phyloP scores from a whole-genome alignment of 1,140 invertebrate species.

The Brachionus asplanchnoidis region DNA sequence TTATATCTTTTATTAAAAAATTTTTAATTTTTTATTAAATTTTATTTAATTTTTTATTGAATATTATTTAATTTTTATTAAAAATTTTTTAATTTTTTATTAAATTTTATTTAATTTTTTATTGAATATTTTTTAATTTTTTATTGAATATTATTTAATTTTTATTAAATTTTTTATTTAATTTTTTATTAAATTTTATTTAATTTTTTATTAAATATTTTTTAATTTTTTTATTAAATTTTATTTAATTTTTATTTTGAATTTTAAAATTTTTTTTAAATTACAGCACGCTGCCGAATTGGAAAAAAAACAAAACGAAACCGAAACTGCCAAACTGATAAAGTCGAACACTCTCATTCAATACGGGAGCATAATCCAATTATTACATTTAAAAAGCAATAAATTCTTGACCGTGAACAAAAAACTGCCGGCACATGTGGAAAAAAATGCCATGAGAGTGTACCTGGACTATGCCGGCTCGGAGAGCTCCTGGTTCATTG shows the following conservation, averaged over 20 bases:
- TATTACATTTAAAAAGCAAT: conserved; percentile 96
- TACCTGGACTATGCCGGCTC: conserved; percentile 92
- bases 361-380: conserved; percentile 69
- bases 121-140: too few species aligned
- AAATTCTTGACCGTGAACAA: conserved; percentile 98
- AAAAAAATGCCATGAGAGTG: conserved; percentile 98
- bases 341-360: conserved; percentile 73
- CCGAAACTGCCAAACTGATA: conserved; percentile 87
- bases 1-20: too few species aligned
- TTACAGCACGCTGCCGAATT: conserved; percentile 88
- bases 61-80: too few species aligned
- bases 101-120: too few species aligned
- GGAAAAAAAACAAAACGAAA: conserved; percentile 95
- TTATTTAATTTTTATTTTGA: too few species aligned
- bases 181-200: conserved; percentile 44
- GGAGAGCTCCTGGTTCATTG: conserved; percentile 98
- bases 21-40: too few species aligned
- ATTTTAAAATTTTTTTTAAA: too few species aligned
- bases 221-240: too few species aligned
- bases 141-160: too few species aligned
- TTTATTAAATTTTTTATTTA: too few species aligned
- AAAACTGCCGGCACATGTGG: conserved; percentile 84
- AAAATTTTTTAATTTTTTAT: too few species aligned
- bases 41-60: too few species aligned
- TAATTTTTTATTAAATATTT: background rate